A percentile compares a stretch with the other conserved stretches of the same genome.
Conservation (phyloP, 2,888 invertebrate genomes). For the Schizaphis graminum region DNA sequence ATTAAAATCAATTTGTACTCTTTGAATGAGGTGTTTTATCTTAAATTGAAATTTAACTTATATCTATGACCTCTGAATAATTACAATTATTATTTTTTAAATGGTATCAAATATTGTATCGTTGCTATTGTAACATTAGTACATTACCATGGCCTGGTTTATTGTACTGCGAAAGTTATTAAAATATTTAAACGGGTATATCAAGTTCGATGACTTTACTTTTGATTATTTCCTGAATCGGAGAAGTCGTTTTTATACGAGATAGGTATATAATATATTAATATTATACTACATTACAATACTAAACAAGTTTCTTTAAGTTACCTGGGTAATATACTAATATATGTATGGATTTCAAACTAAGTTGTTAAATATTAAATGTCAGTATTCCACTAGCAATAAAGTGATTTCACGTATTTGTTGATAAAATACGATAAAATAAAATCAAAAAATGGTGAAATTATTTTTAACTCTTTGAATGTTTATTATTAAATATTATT, state of each 20-base stretch:
- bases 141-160: constrained; percentile 6
- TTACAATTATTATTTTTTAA: constrained; percentile 18
- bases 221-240: not conserved
- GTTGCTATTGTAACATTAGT: constrained; percentile 34
- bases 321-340: not conserved
- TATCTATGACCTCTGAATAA: not conserved
- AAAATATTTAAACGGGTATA: not conserved
- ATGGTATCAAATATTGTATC: not conserved
- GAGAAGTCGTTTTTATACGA: not conserved
- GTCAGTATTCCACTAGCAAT: not conserved
- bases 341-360: not conserved
- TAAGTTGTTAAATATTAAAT: not conserved
- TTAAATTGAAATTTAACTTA: not conserved
- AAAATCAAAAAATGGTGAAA: not conserved
- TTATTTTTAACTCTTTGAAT: not conserved
- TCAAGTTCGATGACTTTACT: constrained; percentile 18
- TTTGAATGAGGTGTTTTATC: not conserved
- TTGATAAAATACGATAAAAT: not conserved
- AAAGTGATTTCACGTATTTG: not conserved
- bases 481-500: not conserved
- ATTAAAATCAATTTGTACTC: constrained; percentile 20
- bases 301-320: not conserved
- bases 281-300: not conserved
- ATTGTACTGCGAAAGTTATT: constrained; percentile 30
- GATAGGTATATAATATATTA: not conserved